phyloP scores from a whole-genome alignment of 2,113 vertebrate species.

The Tyrannus savana region DNA sequence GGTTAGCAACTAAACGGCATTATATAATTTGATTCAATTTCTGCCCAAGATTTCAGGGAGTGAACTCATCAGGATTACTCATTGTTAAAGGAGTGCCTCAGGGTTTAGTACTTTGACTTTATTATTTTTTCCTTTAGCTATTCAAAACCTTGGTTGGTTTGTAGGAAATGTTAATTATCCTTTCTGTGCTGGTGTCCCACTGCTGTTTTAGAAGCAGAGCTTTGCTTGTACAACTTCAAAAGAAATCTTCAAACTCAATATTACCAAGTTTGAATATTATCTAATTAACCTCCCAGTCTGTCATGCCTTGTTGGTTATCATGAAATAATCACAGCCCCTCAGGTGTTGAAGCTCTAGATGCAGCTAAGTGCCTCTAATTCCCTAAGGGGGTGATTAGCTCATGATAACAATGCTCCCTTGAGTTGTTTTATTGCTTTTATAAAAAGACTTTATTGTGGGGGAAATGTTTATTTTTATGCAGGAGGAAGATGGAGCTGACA shows the following conservation, averaged over 20 bases:
- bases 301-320: slow-evolving; percentile 74
- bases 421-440: slow-evolving; percentile 79
- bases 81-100: slow-evolving; percentile 73
- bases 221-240: slow-evolving; percentile 73
- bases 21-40: slow-evolving; percentile 69
- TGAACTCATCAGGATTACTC: slow-evolving; percentile 70
- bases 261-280: slow-evolving; percentile 75
- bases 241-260: slow-evolving; percentile 71
- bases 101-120: slow-evolving; percentile 72
- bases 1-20: slow-evolving; percentile 52
- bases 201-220: slow-evolving; percentile 63
- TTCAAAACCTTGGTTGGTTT: slow-evolving; percentile 69
- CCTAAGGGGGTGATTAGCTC: slow-evolving; percentile 78
- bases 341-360: slow-evolving; percentile 72
- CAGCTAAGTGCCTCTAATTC: slow-evolving; percentile 76
- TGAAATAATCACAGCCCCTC: slow-evolving; percentile 75
- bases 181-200: slow-evolving; percentile 59
- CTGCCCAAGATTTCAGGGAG: slow-evolving; percentile 66
- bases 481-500: slow-evolving; percentile 73
- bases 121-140: slow-evolving; percentile 66
- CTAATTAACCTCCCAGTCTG: slow-evolving; percentile 78
- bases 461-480: slow-evolving; percentile 81
- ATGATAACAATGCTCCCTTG: slow-evolving; percentile 77
- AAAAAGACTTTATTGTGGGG: slow-evolving; percentile 75
- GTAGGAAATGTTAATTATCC: slow-evolving; percentile 73